A percentile compares a stretch with the other conserved stretches of the same genome.
Conservation (phyloP, 2,888 invertebrate genomes). For the Caenorhabditis plicata region DNA sequence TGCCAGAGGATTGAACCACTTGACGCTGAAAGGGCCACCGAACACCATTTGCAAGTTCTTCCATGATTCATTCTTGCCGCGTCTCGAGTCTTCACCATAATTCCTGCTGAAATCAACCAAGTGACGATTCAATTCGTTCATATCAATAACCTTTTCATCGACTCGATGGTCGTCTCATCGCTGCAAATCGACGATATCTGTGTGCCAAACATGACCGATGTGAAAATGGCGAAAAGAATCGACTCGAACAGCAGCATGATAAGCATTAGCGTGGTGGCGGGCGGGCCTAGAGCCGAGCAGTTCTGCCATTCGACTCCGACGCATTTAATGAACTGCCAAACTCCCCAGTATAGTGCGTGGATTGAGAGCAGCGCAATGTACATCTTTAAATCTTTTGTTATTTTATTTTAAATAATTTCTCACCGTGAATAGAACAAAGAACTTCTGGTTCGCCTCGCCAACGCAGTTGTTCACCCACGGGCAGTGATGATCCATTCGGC, state of each 20-base stretch:
- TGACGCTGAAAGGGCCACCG: constrained; percentile 84
- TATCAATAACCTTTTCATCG: constrained; percentile 41
- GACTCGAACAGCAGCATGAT: constrained; percentile 90
- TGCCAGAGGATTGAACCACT: constrained; percentile 93
- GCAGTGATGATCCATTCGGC: constrained; percentile 81
- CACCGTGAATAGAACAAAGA: constrained; percentile 95
- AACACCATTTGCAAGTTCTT: constrained; percentile 76
- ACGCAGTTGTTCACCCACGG: constrained; percentile 91
- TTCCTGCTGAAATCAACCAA: constrained; percentile 10
- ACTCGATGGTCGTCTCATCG: constrained; percentile 81
- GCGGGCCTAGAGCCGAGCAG: constrained; percentile 88
- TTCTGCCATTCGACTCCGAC: constrained; percentile 73
- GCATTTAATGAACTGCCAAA: constrained; percentile 90
- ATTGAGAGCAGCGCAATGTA: constrained; percentile 95
- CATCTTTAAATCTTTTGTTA: constrained; percentile 70
- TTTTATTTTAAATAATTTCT: constrained; percentile 64
- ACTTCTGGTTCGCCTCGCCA: constrained; percentile 98
- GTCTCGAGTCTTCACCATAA: not conserved
- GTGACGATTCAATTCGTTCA: not conserved
- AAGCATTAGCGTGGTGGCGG: constrained; percentile 88
- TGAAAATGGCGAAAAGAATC: constrained; percentile 93
- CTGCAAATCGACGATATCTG: constrained; percentile 93
- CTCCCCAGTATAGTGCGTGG: constrained; percentile 86
- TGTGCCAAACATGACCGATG: constrained; percentile 93
- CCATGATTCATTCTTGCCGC: constrained; percentile 30